Evolutionary conservation across 2,888 invertebrate species (phyloP), one percentile per base, ranked within the genome.

Genomic region (Diplolepis rosae): DNA sequence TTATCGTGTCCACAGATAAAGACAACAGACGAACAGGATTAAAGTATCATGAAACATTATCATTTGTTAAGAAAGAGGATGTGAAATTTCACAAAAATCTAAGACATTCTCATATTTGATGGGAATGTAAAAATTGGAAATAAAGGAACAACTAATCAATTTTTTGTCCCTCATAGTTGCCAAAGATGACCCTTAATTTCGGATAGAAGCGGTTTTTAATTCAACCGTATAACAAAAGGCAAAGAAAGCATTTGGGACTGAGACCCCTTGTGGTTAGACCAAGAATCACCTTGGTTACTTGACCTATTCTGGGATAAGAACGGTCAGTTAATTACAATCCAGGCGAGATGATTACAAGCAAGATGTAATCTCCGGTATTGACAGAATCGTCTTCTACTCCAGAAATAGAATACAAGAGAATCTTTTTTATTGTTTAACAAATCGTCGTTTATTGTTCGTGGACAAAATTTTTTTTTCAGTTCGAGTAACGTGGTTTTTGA

Each of bases 271-370:
- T 35, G 50, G 45, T 15, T 61, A 67, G 70, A 52, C 39, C 69
- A 75, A 11, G 39, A 35, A 22, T 22, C 35, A 61, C 18, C 18
- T 35, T 9, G 24, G 24, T 6, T 22, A 9, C 35, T 56, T 61
- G 61, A 22, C 27, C 32, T 65, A 32, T 52, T 27, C 15, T 45
- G 65, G 24, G 30, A 67, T 73, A 75, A 77, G 75, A 75, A 72
- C 71, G 69, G 71, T 48, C 67, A 69, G 66, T 75, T 77, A 75
- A 76, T 76, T 76, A 73, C 70, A 71, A 52, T 54, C 70, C 50
- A 66, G 56, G 74, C 42, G 70, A 70, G 72, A 69, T 76, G 73
- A 77, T 76, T 74, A 76, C 76, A 71, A 77, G 69, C 74, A 75
- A 75, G 74, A 77, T 74, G 76, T 66, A 73, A 74, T 76, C 71